phyloP scores from a whole-genome alignment of 2,888 invertebrate genomes.

The Zhuqinia jingwanae region DNA sequence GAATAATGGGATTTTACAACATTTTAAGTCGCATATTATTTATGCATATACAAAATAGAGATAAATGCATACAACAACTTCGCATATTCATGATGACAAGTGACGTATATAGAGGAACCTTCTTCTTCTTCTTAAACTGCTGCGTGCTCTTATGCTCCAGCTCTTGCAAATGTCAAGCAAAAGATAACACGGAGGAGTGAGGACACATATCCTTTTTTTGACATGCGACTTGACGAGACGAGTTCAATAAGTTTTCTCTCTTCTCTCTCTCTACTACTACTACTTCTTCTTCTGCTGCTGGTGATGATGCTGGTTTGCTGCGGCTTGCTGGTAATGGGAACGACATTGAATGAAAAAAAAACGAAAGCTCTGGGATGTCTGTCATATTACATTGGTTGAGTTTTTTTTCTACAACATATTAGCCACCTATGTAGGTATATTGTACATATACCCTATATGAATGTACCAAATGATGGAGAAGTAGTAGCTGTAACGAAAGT shows the following conservation, averaged over 20 bases:
- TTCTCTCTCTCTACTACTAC: no score
- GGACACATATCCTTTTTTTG: constrained; percentile 43
- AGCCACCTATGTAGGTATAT: not conserved
- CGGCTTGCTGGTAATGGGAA: no score
- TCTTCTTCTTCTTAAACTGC: no score
- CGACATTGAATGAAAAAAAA: no score
- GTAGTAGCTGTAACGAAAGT: constrained; percentile 15
- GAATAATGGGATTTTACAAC: no score
- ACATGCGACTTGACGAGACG: constrained; percentile 39
- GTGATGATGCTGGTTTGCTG: not conserved
- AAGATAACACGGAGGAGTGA: constrained; percentile 17
- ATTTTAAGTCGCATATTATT: no score
- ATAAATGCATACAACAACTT: no score
- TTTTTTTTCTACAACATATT: no score
- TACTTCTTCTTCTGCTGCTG: not conserved
- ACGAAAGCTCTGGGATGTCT: not conserved
- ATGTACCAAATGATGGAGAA: not conserved
- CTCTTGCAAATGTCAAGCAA: constrained; percentile 14
- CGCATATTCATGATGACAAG: no score
- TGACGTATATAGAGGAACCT: no score
- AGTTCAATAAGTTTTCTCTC: constrained; percentile 59
- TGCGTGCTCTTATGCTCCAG: not conserved
- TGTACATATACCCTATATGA: not conserved
- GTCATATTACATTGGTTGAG: no score
- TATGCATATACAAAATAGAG: no score